A percentile compares a stretch with the other conserved stretches of the same genome.
Evolutionary conservation across 2,888 invertebrate species (phyloP).

Genomic region (Tanypteryx hageni): DNA sequence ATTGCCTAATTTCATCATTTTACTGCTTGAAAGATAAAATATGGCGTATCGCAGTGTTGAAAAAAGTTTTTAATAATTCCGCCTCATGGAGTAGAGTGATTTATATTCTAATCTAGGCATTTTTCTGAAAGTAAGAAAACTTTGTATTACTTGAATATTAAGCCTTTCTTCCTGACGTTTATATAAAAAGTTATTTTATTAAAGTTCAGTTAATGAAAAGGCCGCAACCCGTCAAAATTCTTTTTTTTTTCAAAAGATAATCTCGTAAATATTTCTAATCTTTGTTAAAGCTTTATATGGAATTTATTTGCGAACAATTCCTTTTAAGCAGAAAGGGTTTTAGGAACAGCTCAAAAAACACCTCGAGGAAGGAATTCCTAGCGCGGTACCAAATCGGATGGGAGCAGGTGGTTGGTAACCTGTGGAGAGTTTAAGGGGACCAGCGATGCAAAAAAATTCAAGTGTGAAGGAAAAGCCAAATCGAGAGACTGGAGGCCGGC

Average conservation of each 20-base stretch:
- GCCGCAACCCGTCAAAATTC: not conserved
- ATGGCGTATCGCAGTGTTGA: too few species aligned
- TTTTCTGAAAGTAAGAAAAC: too few species aligned
- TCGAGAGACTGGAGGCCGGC: conserved; percentile 26
- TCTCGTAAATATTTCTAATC: conserved; percentile 11
- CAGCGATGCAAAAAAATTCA: conserved; percentile 50
- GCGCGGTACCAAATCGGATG: conserved; percentile 42
- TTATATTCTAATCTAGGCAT: too few species aligned
- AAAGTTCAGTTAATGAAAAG: too few species aligned
- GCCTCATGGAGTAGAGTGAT: too few species aligned
- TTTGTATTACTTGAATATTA: too few species aligned
- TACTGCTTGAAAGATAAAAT: too few species aligned
- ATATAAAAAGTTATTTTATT: too few species aligned
- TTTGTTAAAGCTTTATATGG: conserved; percentile 42
- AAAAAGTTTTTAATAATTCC: too few species aligned
- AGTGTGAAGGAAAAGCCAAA: conserved; percentile 59
- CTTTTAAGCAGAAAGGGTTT: conserved; percentile 39
- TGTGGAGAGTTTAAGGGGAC: not conserved
- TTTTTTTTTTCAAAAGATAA: not conserved
- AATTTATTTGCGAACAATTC: conserved; percentile 47
- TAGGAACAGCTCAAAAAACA: conserved; percentile 37
- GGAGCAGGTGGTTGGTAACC: conserved; percentile 39
- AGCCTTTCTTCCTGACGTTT: too few species aligned
- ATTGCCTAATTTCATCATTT: too few species aligned
- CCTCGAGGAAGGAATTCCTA: conserved; percentile 37